phyloP scores from a whole-genome alignment of 2,113 vertebrate species.

The Polyodon spathula region DNA sequence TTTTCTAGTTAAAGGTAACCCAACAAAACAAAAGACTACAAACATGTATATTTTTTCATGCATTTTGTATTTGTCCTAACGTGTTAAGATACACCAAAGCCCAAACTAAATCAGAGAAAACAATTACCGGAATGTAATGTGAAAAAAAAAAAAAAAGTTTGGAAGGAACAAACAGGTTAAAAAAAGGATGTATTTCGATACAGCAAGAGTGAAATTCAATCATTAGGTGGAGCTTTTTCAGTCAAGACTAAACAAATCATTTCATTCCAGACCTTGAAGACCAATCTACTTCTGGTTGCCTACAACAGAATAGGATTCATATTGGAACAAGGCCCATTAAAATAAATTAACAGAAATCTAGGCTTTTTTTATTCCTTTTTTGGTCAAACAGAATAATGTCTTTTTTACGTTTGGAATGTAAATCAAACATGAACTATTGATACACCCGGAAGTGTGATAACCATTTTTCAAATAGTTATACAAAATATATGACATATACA shows the following conservation, averaged over 20 bases:
- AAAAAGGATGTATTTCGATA: slow-evolving; percentile 4
- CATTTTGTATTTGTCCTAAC: background rate
- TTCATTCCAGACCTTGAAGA: background rate
- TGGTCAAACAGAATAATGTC: too few species aligned
- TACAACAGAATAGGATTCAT: background rate
- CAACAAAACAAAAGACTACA: background rate
- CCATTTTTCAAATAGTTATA: too few species aligned
- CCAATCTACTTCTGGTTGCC: background rate
- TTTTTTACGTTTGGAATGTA: too few species aligned
- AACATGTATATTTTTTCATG: too few species aligned
- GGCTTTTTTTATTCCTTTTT: too few species aligned
- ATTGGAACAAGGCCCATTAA: background rate
- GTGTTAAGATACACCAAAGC: background rate
- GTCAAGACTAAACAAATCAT: slow-evolving; percentile 6
- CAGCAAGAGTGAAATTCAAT: slow-evolving; percentile 2
- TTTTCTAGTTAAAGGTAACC: background rate
- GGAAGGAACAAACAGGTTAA: background rate
- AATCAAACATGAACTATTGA: too few species aligned
- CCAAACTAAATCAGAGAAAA: background rate
- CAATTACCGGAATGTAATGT: background rate
- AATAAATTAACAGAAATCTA: background rate
- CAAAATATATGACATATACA: too few species aligned
- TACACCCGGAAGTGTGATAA: too few species aligned
- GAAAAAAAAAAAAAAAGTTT: background rate
- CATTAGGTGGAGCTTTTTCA: background rate